These are phyloP conservation scores for Trichomycterus rosablanca DNA, from an alignment of 2,113 vertebrate genomes.

Conservation along the genomic window DNA sequence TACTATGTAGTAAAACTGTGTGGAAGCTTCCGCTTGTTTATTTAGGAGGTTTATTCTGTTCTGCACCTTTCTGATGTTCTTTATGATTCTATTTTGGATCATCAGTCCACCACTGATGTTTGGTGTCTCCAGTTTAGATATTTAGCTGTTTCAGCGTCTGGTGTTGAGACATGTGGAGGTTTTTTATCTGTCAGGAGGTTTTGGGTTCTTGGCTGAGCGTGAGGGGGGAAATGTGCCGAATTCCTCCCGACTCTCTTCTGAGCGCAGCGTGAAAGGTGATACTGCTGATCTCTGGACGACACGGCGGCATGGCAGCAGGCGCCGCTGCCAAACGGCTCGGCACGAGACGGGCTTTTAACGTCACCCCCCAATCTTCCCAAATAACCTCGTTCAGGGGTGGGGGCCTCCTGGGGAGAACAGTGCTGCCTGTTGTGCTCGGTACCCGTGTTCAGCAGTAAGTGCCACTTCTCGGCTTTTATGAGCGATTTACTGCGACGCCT, in stretches of 20 bases:
- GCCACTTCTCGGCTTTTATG: not conserved
- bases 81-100: no score
- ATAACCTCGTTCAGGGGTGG: no score
- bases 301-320: not conserved
- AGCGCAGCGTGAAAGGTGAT: slow-evolving; percentile 40
- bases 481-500: no score
- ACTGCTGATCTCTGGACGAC: slow-evolving; percentile 25
- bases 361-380: no score
- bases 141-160: slow-evolving; percentile 34
- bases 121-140: slow-evolving; percentile 6
- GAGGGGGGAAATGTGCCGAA: slow-evolving; percentile 48
- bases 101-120: no score
- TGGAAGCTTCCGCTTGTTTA: no score
- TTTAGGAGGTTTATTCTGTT: no score
- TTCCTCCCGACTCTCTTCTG: slow-evolving; percentile 45
- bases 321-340: slow-evolving; percentile 15
- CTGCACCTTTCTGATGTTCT: no score
- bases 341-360: slow-evolving; percentile 2
- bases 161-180: slow-evolving; percentile 24
- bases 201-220: no score
- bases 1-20: no score
- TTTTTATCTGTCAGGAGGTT: slow-evolving; percentile 37
- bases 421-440: no score
- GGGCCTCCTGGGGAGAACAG: not conserved
- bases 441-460: not conserved